phyloP scores from a whole-genome alignment of 1,140 invertebrate species.

The Saccostrea cuccullata region DNA sequence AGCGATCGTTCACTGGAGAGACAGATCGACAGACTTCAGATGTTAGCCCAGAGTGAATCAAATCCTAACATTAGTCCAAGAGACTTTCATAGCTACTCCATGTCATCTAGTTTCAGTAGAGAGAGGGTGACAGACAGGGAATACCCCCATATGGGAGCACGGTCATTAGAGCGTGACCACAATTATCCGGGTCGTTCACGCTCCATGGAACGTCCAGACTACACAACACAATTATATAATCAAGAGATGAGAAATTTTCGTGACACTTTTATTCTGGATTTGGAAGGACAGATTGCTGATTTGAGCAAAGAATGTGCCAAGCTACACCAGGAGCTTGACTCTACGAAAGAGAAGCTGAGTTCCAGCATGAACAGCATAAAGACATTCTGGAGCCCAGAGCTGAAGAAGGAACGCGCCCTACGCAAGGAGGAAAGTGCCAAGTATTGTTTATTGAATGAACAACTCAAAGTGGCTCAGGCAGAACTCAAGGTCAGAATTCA shows the following conservation, averaged over 20 bases:
- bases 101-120: slow-evolving; percentile 62
- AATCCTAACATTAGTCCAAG: slow-evolving; percentile 27
- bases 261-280: slow-evolving; percentile 85
- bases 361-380: slow-evolving; percentile 99
- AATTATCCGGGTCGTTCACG: slow-evolving; percentile 65
- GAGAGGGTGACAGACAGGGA: slow-evolving; percentile 75
- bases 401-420: slow-evolving; percentile 97
- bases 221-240: slow-evolving; percentile 63
- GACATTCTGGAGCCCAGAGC: slow-evolving; percentile 99
- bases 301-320: slow-evolving; percentile 97
- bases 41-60: slow-evolving; percentile 47
- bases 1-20: slow-evolving; percentile 70
- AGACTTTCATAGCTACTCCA: slow-evolving; percentile 1
- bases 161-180: slow-evolving; percentile 75
- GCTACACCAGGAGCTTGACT: slow-evolving; percentile 96
- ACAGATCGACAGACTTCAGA: slow-evolving; percentile 70
- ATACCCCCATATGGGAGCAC: slow-evolving; percentile 76
- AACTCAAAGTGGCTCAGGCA: slow-evolving; percentile 95
- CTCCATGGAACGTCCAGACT: slow-evolving; percentile 67
- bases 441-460: slow-evolving; percentile 97
- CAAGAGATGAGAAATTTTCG: slow-evolving; percentile 71
- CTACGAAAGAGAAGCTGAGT: slow-evolving; percentile 98
- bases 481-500: slow-evolving; percentile 92
- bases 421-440: slow-evolving; percentile 98
- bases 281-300: slow-evolving; percentile 96